These are phyloP conservation scores for Centropus bengalensis DNA, from an alignment of 2,113 vertebrate species.

Conservation along the genomic window DNA sequence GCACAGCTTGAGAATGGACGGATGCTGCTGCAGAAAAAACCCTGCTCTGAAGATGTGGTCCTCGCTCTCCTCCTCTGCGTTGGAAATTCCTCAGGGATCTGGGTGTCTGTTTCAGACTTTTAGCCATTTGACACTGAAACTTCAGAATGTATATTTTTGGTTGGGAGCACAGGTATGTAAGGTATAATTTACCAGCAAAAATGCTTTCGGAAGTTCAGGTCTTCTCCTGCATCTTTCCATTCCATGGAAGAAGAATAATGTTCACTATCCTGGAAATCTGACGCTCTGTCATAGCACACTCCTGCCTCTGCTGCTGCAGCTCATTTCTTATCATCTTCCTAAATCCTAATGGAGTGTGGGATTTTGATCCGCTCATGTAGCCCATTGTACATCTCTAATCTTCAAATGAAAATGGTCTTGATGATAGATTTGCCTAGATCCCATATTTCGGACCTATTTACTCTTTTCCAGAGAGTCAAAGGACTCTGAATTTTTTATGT, in stretches of 20 bases:
- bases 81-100: neutral
- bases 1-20: neutral
- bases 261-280: neutral
- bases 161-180: neutral
- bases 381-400: neutral
- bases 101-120: neutral
- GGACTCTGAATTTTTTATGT: neutral
- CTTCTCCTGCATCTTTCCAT: neutral
- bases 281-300: neutral
- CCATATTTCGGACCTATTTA: neutral
- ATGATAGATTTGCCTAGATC: neutral
- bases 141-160: neutral
- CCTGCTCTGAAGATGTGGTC: neutral
- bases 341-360: neutral
- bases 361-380: neutral
- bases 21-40: neutral
- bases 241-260: neutral
- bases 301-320: neutral
- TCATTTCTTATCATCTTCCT: neutral
- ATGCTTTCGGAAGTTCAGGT: neutral
- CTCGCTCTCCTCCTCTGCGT: neutral
- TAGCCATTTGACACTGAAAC: neutral
- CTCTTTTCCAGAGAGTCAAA: neutral
- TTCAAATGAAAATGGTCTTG: neutral
- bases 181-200: neutral